A percentile compares a stretch with the other conserved stretches of the same genome.
Evolutionary conservation across 2,797 vertebrate genomes (phyloP).

Genomic region (Poeciliopsis paucimaculata): DNA sequence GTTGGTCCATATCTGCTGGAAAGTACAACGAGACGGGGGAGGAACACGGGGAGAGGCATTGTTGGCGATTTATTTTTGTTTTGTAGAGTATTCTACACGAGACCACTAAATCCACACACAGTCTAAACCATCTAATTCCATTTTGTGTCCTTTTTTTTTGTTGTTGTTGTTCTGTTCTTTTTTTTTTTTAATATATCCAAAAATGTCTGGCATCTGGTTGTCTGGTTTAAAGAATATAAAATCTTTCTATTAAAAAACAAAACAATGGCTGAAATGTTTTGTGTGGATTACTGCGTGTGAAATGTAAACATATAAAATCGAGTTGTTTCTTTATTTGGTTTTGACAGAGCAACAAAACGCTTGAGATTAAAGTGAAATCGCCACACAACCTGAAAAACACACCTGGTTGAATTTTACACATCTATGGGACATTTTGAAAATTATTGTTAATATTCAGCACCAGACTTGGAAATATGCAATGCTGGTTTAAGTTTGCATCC

Average conservation of each 20-base stretch:
- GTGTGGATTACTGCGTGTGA: conserved; percentile 34
- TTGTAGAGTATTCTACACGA: conserved; percentile 84
- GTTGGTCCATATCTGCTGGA: conserved; percentile 73
- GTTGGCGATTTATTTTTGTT: no score
- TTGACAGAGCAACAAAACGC: neutral
- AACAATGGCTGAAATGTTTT: conserved; percentile 75
- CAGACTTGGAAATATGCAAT: neutral
- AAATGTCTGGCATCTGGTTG: conserved; percentile 85
- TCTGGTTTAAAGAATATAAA: conserved; percentile 85
- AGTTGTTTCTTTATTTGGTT: neutral
- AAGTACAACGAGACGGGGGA: conserved; percentile 57
- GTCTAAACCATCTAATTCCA: conserved; percentile 85
- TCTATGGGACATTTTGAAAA: neutral
- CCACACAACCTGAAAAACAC: neutral
- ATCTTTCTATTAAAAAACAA: conserved; percentile 85
- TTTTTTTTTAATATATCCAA: conserved; percentile 79
- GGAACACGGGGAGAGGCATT: conserved; percentile 9
- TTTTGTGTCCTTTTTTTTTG: conserved; percentile 75
- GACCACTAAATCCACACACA: conserved; percentile 87
- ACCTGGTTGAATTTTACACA: neutral
- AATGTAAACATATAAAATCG: neutral
- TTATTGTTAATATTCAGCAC: neutral
- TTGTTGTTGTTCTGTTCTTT: conserved; percentile 51
- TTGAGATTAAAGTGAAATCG: neutral
- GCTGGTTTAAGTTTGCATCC: neutral